phyloP scores from a whole-genome alignment of 2,113 vertebrate species.

The Chaetops frenatus region DNA sequence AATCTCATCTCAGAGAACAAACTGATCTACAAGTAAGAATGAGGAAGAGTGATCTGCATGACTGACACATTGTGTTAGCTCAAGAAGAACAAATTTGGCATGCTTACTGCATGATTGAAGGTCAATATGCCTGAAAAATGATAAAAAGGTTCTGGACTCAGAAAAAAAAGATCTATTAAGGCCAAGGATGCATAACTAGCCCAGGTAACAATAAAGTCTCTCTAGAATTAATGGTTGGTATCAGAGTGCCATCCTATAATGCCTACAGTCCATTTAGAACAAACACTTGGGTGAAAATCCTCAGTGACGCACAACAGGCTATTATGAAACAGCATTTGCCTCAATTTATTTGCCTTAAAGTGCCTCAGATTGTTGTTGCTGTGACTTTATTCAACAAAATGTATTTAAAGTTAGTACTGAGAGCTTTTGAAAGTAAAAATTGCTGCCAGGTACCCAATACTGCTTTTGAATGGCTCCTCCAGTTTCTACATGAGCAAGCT shows the following conservation, averaged over 20 bases:
- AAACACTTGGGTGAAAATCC: neutral
- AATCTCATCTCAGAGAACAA: neutral
- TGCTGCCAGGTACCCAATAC: neutral
- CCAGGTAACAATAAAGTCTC: neutral
- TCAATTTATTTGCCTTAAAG: neutral
- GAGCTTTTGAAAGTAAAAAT: neutral
- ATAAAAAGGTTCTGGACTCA: neutral
- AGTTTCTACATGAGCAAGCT: neutral
- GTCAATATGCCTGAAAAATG: constrained; percentile 38
- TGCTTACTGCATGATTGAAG: constrained; percentile 38
- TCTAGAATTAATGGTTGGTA: neutral
- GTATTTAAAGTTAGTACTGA: neutral
- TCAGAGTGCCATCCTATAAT: neutral
- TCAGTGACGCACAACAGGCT: neutral
- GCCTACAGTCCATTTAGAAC: neutral
- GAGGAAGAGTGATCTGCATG: neutral
- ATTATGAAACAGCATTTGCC: neutral
- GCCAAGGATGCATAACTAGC: neutral
- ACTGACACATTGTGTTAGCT: neutral
- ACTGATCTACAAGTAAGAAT: neutral
- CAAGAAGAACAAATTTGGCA: constrained; percentile 21
- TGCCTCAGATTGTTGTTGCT: neutral
- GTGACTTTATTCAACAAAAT: neutral
- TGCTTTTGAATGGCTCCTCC: neutral
- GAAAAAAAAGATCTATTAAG: constrained; percentile 22